Base-by-base conservation (phyloP, 53 echinoderm and acorn worm genomes). In the Temnopleurus reevesii region DNA sequence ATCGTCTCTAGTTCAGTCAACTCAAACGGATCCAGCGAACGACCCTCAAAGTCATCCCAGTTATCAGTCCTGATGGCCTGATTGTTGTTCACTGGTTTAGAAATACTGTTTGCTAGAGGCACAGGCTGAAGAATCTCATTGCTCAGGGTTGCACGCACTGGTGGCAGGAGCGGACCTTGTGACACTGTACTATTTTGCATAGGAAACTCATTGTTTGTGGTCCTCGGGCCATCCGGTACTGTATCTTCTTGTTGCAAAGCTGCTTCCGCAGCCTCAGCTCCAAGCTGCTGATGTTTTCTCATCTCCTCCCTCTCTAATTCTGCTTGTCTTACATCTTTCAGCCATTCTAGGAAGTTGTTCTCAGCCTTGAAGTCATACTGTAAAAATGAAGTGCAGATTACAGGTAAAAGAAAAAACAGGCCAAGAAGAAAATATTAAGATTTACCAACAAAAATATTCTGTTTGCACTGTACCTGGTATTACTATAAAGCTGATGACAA, bases 291-390 rank as follows among this genome's bases (percentile, higher is more conserved):
- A 49, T 87, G 88, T 35, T 66, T 87, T 24, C 71, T 45, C 77
- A 90, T 71, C 29, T 66, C 84, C 55, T 90, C 90, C 76, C 55
- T 76, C 53, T 92, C 94, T 17, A 51, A 71, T 54, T 89, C 83
- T 66, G 83, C 56, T 86, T 31, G 66, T 88, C 83, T 77, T 66
- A 43, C 81, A 57, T 53, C 81, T 76, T 77, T 63, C 84, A 35
- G 89, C 93, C 94, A 94, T 43, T 59, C 41, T 25, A 99, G 79
- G 89, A 94, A 94, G 84, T 53, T 77, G 26, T 90, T 93, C 90
- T 99, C 99, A 1, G 89, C 59, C 45, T 92, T 81, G 91, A 99
- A 94, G 15, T 93, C 89, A 89, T 99, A 99, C 99, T 99, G 95
- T 12, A 24, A 77, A 8, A n/a, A 55, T 0, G 23, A 59, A 5